These are phyloP conservation scores for Hyperopisus bebe DNA, from an alignment of 2,113 vertebrate species.

Conservation along the genomic window DNA sequence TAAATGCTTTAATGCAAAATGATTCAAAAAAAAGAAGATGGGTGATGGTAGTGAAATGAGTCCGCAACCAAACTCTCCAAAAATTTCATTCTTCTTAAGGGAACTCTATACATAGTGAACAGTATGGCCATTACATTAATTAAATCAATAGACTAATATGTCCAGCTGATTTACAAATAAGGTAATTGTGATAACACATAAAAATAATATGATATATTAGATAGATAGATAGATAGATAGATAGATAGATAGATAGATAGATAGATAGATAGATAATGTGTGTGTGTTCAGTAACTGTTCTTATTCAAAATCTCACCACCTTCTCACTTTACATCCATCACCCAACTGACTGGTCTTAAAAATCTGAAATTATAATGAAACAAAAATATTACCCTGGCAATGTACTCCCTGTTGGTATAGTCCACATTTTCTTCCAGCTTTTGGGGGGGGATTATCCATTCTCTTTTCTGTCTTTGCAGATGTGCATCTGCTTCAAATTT, in stretches of 20 bases:
- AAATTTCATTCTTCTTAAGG: not conserved
- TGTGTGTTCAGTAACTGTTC: not conserved
- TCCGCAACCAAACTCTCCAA: not conserved
- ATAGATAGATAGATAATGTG: not conserved
- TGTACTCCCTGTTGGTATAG: slow-evolving; percentile 53
- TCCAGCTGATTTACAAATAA: not conserved
- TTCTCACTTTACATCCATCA: not conserved
- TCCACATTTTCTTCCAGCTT: slow-evolving; percentile 66
- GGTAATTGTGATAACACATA: not conserved
- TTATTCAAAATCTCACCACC: not conserved
- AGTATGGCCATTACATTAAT: not conserved
- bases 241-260: too few relatives aligned
- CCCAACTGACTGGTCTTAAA: not conserved
- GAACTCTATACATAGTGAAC: not conserved
- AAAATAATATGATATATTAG: too few relatives aligned
- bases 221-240: not conserved
- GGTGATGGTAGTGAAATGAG: not conserved
- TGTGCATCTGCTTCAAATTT: not conserved
- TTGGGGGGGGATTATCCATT: slow-evolving; percentile 71
- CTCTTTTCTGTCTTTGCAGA: slow-evolving; percentile 59
- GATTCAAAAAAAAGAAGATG: not conserved
- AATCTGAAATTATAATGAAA: not conserved
- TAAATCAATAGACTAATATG: not conserved
- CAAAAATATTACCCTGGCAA: slow-evolving; percentile 63
- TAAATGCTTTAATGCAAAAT: not conserved